Evolutionary conservation across 2,113 vertebrate genomes (phyloP).

Genomic region (Megaceryle torquata): DNA sequence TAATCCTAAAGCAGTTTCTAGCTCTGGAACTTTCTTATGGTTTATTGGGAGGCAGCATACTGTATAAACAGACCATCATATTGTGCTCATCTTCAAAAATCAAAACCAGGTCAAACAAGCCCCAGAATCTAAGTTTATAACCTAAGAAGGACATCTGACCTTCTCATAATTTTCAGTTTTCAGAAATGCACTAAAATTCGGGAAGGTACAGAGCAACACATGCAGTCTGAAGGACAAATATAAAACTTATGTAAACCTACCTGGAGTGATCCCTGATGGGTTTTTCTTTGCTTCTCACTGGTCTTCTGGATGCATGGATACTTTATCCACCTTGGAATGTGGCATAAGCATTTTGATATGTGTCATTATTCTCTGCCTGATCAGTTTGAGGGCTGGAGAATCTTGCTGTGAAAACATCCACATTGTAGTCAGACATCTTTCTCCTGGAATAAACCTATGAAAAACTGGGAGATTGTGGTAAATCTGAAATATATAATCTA

Average conservation of each 20-base stretch:
- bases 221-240: background rate
- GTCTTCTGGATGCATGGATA: background rate
- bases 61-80: background rate
- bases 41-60: background rate
- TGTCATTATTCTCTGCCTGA: background rate
- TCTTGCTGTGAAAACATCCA: background rate
- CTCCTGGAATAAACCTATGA: background rate
- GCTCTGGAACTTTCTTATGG: background rate
- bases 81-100: background rate
- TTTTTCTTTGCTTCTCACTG: background rate
- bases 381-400: background rate
- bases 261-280: background rate
- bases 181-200: background rate
- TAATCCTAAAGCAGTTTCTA: background rate
- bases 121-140: background rate
- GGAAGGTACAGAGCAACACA: background rate
- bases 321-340: background rate
- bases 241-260: background rate
- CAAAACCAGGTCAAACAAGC: background rate
- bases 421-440: background rate
- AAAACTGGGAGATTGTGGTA: background rate
- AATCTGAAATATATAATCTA: background rate
- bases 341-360: background rate
- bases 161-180: background rate
- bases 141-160: background rate